A percentile compares a stretch with the other conserved stretches of the same genome.
Conservation (phyloP, 2,797 vertebrate genomes). For the Pitangus sulphuratus region DNA sequence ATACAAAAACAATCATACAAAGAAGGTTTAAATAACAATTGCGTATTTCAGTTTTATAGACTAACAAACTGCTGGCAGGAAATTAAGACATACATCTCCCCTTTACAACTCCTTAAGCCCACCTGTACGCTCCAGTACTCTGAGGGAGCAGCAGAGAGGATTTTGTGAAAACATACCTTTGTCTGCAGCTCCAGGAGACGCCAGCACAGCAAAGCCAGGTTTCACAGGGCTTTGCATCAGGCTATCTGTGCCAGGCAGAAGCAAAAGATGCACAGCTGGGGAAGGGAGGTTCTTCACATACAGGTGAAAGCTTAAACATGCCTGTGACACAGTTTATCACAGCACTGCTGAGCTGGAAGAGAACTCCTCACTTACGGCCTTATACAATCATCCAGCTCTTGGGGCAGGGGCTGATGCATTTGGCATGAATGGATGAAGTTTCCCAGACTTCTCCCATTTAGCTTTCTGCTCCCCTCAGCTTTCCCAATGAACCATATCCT, state of each 20-base stretch:
- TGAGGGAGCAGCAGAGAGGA: not conserved
- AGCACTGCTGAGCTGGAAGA: not conserved
- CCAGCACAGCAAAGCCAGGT: not conserved
- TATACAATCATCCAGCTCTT: not conserved
- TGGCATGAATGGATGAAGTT: not conserved
- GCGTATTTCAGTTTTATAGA: constrained; percentile 27
- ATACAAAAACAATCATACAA: not conserved
- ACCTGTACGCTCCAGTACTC: not conserved
- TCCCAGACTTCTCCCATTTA: not conserved
- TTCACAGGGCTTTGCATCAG: not conserved
- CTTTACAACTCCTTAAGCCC: not conserved
- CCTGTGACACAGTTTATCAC: not conserved
- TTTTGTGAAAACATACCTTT: not conserved
- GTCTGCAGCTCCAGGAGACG: not conserved
- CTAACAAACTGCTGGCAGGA: constrained; percentile 52
- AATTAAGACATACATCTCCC: constrained; percentile 45
- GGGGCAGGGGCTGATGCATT: too few relatives aligned
- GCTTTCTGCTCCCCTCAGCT: not conserved
- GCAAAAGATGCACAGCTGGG: not conserved
- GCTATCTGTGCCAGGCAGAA: not conserved
- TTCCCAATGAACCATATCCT: not conserved
- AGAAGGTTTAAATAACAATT: constrained; percentile 26
- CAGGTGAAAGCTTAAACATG: not conserved
- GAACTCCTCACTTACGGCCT: not conserved
- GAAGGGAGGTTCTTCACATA: not conserved